These are phyloP conservation scores for Nasonovia ribisnigri DNA, from an alignment of 2,888 invertebrate species.

Conservation along the genomic window DNA sequence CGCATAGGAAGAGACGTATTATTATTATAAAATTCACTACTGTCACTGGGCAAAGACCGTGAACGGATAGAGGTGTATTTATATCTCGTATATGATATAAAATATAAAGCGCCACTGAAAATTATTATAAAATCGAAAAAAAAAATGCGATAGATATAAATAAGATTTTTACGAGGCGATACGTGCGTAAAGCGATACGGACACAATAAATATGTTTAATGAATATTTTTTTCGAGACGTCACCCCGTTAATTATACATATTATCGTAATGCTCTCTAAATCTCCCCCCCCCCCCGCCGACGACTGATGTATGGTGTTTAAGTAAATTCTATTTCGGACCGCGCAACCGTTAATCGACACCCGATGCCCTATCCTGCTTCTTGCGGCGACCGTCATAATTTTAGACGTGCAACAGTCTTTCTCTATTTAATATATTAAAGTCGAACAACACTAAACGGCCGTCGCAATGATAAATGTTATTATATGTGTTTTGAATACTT, in stretches of 20 bases:
- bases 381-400: neutral
- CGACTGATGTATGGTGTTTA: neutral
- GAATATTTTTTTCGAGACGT: constrained; percentile 19
- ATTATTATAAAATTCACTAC: constrained; percentile 48
- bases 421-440: neutral
- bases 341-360: constrained; percentile 41
- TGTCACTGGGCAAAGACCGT: constrained; percentile 60
- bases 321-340: constrained; percentile 49
- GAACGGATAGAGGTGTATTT: constrained; percentile 49
- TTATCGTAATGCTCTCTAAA: constrained; percentile 15
- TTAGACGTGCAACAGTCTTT: neutral
- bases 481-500: neutral
- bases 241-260: constrained; percentile 28
- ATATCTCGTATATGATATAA: constrained; percentile 31
- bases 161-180: constrained; percentile 1
- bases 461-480: neutral
- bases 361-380: neutral
- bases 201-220: constrained; percentile 18
- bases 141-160: constrained; percentile 27
- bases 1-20: neutral
- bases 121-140: neutral
- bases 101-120: constrained; percentile 23
- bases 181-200: neutral
- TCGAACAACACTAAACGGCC: neutral
- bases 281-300: neutral